phyloP scores from a whole-genome alignment of 2,113 vertebrate genomes.

The Cottus gobio region DNA sequence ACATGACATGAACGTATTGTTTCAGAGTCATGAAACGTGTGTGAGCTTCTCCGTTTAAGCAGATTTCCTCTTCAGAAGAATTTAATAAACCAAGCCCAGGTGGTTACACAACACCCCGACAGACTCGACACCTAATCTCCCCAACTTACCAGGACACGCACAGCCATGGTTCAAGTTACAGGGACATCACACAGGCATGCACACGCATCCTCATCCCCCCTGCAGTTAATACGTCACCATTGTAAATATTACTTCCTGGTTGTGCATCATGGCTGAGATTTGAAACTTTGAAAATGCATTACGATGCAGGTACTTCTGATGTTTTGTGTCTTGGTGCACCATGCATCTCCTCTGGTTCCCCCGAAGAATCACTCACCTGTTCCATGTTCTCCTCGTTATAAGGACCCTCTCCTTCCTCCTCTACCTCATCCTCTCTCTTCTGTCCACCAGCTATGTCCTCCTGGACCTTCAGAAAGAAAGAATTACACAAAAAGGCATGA shows the following conservation, averaged over 20 bases:
- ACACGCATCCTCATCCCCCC: constrained; percentile 24
- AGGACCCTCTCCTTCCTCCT: constrained; percentile 87
- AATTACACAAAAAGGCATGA: not conserved
- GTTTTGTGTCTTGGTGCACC: no score
- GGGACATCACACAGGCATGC: constrained; percentile 11
- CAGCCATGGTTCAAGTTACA: constrained; percentile 51
- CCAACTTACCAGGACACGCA: constrained; percentile 35
- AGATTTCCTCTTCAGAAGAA: constrained; percentile 13
- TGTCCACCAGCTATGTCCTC: constrained; percentile 91
- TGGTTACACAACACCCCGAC: constrained; percentile 53
- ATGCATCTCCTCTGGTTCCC: not conserved
- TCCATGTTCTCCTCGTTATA: constrained; percentile 91
- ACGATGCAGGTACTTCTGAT: not conserved
- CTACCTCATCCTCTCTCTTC: constrained; percentile 84
- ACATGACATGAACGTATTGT: not conserved
- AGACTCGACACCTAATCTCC: constrained; percentile 57
- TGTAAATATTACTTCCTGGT: not conserved
- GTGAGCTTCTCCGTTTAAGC: not conserved
- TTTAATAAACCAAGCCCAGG: constrained; percentile 18
- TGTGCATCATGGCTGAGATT: not conserved
- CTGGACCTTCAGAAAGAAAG: constrained; percentile 83
- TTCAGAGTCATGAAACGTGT: not conserved
- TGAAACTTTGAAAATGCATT: not conserved
- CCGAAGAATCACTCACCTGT: constrained; percentile 80
- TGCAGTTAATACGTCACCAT: not conserved